These are phyloP conservation scores for Koerneria pararmatus DNA, from an alignment of 2,888 invertebrate genomes.

Conservation along the genomic window DNA sequence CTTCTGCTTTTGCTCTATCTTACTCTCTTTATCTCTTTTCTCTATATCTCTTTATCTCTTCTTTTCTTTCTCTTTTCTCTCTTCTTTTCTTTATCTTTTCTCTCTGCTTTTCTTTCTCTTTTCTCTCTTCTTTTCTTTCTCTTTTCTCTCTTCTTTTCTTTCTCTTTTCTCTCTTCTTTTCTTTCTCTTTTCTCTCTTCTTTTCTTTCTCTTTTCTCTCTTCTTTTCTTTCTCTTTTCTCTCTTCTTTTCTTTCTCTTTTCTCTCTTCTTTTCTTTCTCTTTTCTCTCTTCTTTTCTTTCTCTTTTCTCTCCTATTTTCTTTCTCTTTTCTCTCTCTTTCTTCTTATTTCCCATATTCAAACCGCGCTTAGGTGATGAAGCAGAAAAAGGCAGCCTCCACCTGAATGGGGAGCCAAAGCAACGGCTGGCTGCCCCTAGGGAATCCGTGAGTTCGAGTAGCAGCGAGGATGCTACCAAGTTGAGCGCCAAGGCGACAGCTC, in stretches of 20 bases:
- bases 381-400: slow-evolving; percentile 11
- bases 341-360: not conserved
- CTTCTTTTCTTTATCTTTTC: too few relatives aligned
- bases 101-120: slow-evolving; percentile 3
- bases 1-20: too few relatives aligned
- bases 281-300: not conserved
- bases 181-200: not conserved
- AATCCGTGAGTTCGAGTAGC: not conserved
- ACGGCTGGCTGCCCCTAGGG: not conserved
- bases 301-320: not conserved
- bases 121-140: not conserved
- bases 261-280: not conserved
- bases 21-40: not conserved
- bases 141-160: not conserved
- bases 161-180: not conserved
- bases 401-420: slow-evolving; percentile 20
- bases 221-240: not conserved
- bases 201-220: not conserved
- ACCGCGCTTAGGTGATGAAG: slow-evolving; percentile 3
- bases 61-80: not conserved
- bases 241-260: not conserved
- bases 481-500: not conserved
- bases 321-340: not conserved
- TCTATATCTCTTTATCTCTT: not conserved
- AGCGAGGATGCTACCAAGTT: not conserved